Conservation (phyloP, 2,113 vertebrate species). For the Amblyornis subalaris region DNA sequence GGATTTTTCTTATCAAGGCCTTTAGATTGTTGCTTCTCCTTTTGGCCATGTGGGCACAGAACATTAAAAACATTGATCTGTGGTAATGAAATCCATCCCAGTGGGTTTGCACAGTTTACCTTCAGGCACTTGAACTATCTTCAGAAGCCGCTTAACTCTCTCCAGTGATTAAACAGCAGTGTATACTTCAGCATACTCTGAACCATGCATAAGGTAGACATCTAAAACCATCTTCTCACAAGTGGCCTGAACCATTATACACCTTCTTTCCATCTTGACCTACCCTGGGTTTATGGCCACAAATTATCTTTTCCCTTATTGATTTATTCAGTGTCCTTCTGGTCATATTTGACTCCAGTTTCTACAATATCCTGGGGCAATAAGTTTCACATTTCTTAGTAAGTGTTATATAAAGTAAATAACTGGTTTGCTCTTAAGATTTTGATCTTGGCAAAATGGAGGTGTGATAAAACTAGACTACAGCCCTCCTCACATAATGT, state of each 20-base stretch:
- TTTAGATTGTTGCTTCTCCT: background rate
- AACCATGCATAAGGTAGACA: background rate
- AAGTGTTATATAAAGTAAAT: background rate
- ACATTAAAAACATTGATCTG: background rate
- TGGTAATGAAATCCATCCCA: background rate
- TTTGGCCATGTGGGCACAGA: background rate
- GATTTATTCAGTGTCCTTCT: background rate
- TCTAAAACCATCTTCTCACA: background rate
- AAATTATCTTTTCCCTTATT: background rate
- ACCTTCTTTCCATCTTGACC: background rate
- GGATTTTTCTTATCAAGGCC: background rate
- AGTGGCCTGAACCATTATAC: background rate
- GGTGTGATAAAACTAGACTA: background rate
- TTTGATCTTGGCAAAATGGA: background rate
- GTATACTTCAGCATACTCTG: background rate
- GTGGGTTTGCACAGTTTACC: background rate
- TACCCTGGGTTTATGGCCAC: background rate
- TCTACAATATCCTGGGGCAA: background rate
- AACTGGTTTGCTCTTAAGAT: background rate
- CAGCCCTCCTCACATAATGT: rapidly evolving
- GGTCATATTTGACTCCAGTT: background rate
- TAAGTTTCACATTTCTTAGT: background rate
- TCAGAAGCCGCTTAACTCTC: background rate
- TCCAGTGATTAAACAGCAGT: background rate
- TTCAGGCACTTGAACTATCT: constrained; percentile 2